Evolutionary conservation across 2,113 vertebrate species (phyloP).

Genomic region (Leptocoma aspasia): DNA sequence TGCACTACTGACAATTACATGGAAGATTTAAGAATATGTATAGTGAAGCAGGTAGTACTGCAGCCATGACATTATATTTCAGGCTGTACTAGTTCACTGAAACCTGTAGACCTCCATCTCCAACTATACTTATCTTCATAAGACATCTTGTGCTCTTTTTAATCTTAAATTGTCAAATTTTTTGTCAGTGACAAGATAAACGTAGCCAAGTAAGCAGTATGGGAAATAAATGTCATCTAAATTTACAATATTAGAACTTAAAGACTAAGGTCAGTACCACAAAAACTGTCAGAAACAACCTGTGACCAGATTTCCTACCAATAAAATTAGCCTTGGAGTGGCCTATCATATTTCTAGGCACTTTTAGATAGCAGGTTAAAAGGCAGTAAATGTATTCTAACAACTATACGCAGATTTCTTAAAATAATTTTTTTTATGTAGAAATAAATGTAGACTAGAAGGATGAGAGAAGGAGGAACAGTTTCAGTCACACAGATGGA

Average conservation of each 20-base stretch:
- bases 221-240: neutral
- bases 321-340: neutral
- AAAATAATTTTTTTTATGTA: neutral
- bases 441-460: neutral
- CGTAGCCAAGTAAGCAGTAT: neutral
- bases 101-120: neutral
- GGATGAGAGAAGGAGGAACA: neutral
- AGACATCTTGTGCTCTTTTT: neutral
- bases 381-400: neutral
- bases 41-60: neutral
- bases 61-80: neutral
- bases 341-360: neutral
- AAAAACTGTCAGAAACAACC: neutral
- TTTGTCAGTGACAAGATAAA: neutral
- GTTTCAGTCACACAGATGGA: neutral
- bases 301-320: neutral
- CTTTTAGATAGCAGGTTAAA: neutral
- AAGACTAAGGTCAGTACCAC: neutral
- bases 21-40: neutral
- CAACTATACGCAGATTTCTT: neutral
- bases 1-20: neutral
- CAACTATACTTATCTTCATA: neutral
- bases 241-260: neutral
- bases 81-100: neutral
- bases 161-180: neutral